Evolutionary conservation across 2,888 invertebrate genomes (phyloP), one percentile per base, ranked within the genome.

Genomic region (Iselma pallidipennis): DNA sequence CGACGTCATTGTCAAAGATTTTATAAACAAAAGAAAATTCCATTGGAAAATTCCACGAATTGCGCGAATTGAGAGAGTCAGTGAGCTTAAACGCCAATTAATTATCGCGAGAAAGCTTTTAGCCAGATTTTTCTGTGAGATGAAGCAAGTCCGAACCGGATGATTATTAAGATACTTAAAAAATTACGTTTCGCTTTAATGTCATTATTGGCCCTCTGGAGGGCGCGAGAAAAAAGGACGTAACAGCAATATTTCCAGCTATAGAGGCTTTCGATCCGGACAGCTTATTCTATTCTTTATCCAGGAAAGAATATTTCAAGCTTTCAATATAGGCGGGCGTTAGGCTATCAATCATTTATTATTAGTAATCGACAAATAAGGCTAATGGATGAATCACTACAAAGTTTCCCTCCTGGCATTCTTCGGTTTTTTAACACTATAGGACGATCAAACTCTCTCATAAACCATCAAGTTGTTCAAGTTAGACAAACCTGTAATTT

Each of bases 261-360:
- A 49, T 55, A 55, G 33, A 28, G 37, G 56, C 42, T 52, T 29
- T 12, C 12, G 45, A 9, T 42, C 3, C 7, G 51, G 51, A 26
- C 29, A 57, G 53, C 59, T 57, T 53, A 61, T 56, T 65, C 65
- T 49, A 58, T 45, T 50, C 48, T 28, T 53, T 45, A 53, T 31
- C 53, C 33, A 23, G 68, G 63, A 67, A 65, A 59, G 64, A 64
- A 66, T 67, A 65, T 64, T 64, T 55, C 61, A 61, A 63, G 50
- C 68, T 66, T 68, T 69, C 67, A 67, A 68, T 67, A 57, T 59
- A 59, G 61, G 59, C 61, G 58, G 61, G 65, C 63, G 67, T 65
- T 62, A 25, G 66, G 66, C 67, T 64, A 72, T 72, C 72, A 72
- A 72, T 72, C 72, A 72, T 71, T 70, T 67, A 67, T 67, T 72